Conservation (phyloP, 1,140 invertebrate species). For the Stegodyphus mimosarum region DNA sequence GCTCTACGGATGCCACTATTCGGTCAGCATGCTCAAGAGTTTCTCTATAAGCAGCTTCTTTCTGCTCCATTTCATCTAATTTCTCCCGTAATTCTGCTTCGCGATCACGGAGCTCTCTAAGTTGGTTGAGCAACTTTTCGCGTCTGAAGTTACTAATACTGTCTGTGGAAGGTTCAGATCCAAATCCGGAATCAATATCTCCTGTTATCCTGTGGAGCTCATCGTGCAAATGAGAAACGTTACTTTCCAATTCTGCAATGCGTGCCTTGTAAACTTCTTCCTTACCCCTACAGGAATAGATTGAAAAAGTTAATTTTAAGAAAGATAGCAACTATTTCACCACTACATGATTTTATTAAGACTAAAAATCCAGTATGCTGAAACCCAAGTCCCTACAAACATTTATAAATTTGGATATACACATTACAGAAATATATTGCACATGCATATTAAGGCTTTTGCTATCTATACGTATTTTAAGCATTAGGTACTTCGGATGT, state of each 20-base stretch:
- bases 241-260: slow-evolving; percentile 51
- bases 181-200: slow-evolving; percentile 16
- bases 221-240: slow-evolving; percentile 44
- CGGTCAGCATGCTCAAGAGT: slow-evolving; percentile 80
- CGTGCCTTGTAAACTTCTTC: slow-evolving; percentile 57
- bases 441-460: too few species aligned
- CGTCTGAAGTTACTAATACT: slow-evolving; percentile 19
- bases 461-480: too few species aligned
- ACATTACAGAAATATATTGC: too few species aligned
- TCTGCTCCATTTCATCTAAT: slow-evolving; percentile 75
- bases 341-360: too few species aligned
- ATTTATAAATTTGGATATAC: too few species aligned
- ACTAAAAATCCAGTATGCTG: too few species aligned
- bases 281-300: slow-evolving; percentile 13
- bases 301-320: too few species aligned
- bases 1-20: slow-evolving; percentile 79
- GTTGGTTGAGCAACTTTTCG: slow-evolving; percentile 29
- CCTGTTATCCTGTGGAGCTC: slow-evolving; percentile 48
- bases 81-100: slow-evolving; percentile 67
- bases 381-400: too few species aligned
- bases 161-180: slow-evolving; percentile 5
- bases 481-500: too few species aligned
- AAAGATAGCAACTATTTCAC: too few species aligned
- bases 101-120: slow-evolving; percentile 27
- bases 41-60: slow-evolving; percentile 77